Conservation (phyloP, 2,888 invertebrate species). For the Schrankia costaestrigalis region DNA sequence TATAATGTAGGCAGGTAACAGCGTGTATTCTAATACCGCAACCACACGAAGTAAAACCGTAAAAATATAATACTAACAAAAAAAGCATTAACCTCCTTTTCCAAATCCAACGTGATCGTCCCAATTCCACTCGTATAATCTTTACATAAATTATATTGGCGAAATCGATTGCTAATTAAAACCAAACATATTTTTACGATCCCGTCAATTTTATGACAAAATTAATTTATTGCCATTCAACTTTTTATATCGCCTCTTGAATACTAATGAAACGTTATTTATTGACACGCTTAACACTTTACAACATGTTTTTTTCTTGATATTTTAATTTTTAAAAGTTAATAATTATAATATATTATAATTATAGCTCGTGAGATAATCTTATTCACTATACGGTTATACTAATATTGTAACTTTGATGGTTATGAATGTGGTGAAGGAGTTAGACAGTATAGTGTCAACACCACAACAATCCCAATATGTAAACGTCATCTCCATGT, state of each 20-base stretch:
- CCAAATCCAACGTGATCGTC: constrained; percentile 10
- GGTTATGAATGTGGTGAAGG: too few relatives aligned
- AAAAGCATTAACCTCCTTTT: constrained; percentile 10
- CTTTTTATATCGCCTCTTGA: constrained; percentile 47
- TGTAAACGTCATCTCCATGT: too few relatives aligned
- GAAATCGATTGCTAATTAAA: constrained; percentile 47
- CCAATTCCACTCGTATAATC: constrained; percentile 25
- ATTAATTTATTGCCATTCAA: constrained; percentile 50
- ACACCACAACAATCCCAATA: too few relatives aligned
- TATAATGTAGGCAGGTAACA: too few relatives aligned
- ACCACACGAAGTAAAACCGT: too few relatives aligned
- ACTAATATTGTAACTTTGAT: too few relatives aligned
- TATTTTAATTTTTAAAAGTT: constrained; percentile 20
- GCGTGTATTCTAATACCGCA: too few relatives aligned
- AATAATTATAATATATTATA: constrained; percentile 5
- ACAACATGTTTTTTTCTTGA: constrained; percentile 26
- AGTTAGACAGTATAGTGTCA: too few relatives aligned
- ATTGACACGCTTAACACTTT: constrained; percentile 32
- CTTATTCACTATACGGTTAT: neutral
- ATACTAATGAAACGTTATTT: constrained; percentile 48
- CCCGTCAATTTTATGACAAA: constrained; percentile 48
- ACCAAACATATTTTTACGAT: constrained; percentile 51
- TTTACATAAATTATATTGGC: constrained; percentile 35
- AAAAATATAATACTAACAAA: constrained; percentile 7
- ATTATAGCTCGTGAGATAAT: neutral